These are phyloP conservation scores for Parazoanthus darwini DNA, from an alignment of 92 coral and sea anemone species.

Conservation along the genomic window DNA sequence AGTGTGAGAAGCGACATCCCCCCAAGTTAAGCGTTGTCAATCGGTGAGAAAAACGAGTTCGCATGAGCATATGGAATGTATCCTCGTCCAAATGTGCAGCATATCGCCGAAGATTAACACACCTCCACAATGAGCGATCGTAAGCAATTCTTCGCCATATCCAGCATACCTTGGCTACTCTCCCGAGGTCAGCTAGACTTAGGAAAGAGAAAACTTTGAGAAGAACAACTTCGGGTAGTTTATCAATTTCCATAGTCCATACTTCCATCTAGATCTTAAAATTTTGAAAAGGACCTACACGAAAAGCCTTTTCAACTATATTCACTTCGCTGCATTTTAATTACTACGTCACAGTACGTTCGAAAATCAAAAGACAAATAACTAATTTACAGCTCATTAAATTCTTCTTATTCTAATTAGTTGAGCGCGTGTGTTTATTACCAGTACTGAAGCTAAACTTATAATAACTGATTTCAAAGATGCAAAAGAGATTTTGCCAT, in stretches of 20 bases:
- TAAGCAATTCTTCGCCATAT: constrained; percentile 94
- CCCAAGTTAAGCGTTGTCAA: constrained; percentile 71
- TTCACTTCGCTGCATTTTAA: constrained; percentile 25
- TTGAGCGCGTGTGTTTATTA: constrained; percentile 4
- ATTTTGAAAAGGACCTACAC: background rate
- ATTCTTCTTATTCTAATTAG: constrained; percentile 31
- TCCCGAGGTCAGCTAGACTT: constrained; percentile 80
- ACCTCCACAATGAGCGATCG: constrained; percentile 93
- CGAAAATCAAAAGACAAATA: constrained; percentile 20
- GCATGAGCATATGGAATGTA: constrained; percentile 78
- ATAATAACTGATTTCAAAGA: too few species aligned
- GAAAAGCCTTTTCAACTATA: background rate
- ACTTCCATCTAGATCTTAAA: background rate
- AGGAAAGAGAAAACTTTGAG: constrained; percentile 88
- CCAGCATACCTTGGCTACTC: constrained; percentile 86
- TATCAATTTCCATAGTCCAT: constrained; percentile 34
- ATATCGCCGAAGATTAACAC: constrained; percentile 83
- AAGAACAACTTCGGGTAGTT: constrained; percentile 87
- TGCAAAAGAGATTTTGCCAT: too few species aligned
- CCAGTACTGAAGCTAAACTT: background rate
- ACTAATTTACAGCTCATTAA: constrained; percentile 24
- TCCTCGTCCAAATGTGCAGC: constrained; percentile 84
- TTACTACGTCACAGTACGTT: constrained; percentile 41
- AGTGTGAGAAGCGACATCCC: constrained; percentile 82
- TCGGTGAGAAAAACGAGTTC: constrained; percentile 79